Base-by-base conservation (phyloP, 2,113 vertebrate species). In the Origma solitaria region DNA sequence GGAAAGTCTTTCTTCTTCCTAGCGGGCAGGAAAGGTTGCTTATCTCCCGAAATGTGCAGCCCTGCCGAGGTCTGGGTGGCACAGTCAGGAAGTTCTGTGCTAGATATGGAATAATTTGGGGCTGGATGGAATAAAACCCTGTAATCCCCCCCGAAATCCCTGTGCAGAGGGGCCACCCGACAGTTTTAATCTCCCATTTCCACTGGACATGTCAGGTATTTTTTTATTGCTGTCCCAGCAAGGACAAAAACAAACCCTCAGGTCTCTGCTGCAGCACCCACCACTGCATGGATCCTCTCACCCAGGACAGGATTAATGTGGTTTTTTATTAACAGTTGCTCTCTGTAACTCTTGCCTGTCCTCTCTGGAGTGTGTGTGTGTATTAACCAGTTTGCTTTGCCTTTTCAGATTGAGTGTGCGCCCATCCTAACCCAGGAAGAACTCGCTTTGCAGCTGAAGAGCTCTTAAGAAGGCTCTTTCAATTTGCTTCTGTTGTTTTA, bases 331-430 rank as follows among this genome's bases (percentile, higher is more conserved):
- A 98, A 97, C 97, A 93, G 6, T 95, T 93, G 92, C 95, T 95
- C 70, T 97, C 96, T 91, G 92, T 97, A 95, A 96, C 96, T 87
- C 96, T 98, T 92, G 97, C 97, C 97, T 98, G 94, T 98, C 90
- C 96, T 94, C 92, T 97, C 88, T 97, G 93, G 95, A 98, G 90
- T 95, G 82, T 97, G 95, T 96, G 80, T 97, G 80, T 98, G 91
- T 98, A 98, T 98, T 99, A 99, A 99, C 98, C 97, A 98, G 98
- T 99, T 98, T 99, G 99, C 99, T 98, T 99, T 99, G 99, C 99
- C 98, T 98, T 98, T 99, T 98, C 99, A 99, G 99, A 99, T 99
- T 98, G 97, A 97, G 94, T 98, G 97, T 98, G 98, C 97, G 98
- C 97, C 96, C 98, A 97, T 98, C 98, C 97, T 98, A 98, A 98